These are phyloP conservation scores for Oscheius sp. DNA, from an alignment of 1,140 invertebrate genomes.

Conservation along the genomic window DNA sequence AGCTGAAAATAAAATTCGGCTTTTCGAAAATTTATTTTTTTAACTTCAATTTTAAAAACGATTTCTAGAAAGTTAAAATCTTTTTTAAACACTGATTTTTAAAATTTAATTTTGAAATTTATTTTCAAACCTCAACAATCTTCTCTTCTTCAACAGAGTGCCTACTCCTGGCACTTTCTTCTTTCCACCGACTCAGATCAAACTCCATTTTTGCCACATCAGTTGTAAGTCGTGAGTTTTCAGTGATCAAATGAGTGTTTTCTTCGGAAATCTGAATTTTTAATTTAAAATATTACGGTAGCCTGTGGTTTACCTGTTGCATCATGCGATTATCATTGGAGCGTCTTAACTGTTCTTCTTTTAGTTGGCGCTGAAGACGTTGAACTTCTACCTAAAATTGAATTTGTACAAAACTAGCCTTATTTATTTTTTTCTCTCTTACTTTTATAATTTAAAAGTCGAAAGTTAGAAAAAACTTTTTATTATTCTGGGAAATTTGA, in stretches of 20 bases:
- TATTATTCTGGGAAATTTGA: too few relatives aligned
- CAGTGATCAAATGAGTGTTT: conserved; percentile 30
- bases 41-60: too few relatives aligned
- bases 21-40: too few relatives aligned
- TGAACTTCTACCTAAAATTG: conserved; percentile 41
- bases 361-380: conserved; percentile 22
- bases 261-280: conserved; percentile 18
- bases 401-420: too few relatives aligned
- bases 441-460: too few relatives aligned
- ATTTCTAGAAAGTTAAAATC: too few relatives aligned
- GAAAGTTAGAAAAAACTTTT: too few relatives aligned
- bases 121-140: conserved; percentile 19
- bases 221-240: conserved; percentile 32
- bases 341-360: conserved; percentile 34
- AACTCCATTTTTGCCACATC: neutral
- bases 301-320: neutral
- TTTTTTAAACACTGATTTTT: too few relatives aligned
- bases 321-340: conserved; percentile 16
- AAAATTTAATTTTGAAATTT: too few relatives aligned
- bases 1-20: conserved; percentile 26
- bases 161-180: conserved; percentile 26
- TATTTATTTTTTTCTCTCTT: too few relatives aligned
- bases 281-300: neutral
- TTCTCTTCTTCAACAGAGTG: conserved; percentile 34
- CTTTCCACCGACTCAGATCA: conserved; percentile 27